Evolutionary conservation across 2,797 vertebrate species (phyloP).

Genomic region (Podargus strigoides): DNA sequence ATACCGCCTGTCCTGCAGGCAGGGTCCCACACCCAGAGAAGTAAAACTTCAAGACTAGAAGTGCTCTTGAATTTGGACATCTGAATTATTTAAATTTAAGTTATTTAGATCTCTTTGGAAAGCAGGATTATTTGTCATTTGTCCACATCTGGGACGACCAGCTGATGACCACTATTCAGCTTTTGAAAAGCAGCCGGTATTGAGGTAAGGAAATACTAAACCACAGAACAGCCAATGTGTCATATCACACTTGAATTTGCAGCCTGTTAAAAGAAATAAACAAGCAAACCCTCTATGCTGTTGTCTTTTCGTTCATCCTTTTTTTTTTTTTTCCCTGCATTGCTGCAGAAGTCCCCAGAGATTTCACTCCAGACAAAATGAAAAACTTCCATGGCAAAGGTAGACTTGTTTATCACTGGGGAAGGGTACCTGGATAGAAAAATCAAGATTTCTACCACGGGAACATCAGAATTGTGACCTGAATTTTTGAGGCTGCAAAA

Average conservation of each 20-base stretch:
- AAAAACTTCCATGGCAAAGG: neutral
- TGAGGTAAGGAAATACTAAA: neutral
- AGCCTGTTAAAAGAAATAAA: neutral
- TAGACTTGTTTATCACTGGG: neutral
- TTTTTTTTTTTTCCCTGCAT: neutral
- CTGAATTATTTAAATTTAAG: neutral
- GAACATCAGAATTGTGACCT: neutral
- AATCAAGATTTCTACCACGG: neutral
- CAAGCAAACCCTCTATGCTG: neutral
- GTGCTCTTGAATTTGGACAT: neutral
- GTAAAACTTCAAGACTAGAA: neutral
- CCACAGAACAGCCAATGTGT: neutral
- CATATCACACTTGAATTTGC: neutral
- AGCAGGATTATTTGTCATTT: neutral
- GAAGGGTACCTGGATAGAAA: neutral
- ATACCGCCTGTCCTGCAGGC: neutral
- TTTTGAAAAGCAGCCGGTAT: neutral
- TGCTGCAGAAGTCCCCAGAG: neutral
- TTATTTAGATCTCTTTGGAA: neutral
- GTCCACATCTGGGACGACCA: neutral
- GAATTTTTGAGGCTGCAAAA: neutral
- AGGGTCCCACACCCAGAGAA: neutral
- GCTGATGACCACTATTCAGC: neutral
- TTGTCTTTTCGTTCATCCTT: neutral
- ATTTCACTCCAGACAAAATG: neutral